Percentiles rank a stretch among this genome's conserved stretches.
These are phyloP conservation scores for Netelia inedita DNA, from an alignment of 2,888 invertebrate genomes.

Conservation along the genomic window DNA sequence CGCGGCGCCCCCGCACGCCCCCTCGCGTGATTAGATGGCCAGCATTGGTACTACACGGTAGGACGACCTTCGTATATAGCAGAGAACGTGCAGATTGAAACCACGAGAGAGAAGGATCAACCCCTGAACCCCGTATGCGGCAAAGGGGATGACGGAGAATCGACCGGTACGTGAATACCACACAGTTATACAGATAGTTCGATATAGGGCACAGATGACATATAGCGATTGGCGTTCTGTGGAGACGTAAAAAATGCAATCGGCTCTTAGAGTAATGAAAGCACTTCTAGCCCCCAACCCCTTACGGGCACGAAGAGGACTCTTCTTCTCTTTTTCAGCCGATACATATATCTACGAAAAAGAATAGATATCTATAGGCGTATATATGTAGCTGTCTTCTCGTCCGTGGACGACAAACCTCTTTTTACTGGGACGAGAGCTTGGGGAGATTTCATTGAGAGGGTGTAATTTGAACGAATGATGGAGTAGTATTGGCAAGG, in stretches of 20 bases:
- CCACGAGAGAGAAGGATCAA: slow-evolving; percentile 40
- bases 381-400: slow-evolving; percentile 38
- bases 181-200: not conserved
- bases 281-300: slow-evolving; percentile 75
- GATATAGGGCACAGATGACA: slow-evolving; percentile 18
- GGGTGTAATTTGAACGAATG: slow-evolving; percentile 76
- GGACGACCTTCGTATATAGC: slow-evolving; percentile 74
- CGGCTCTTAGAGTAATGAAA: slow-evolving; percentile 85
- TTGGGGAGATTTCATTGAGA: slow-evolving; percentile 23
- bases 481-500: slow-evolving; percentile 63
- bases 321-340: slow-evolving; percentile 41
- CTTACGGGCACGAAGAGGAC: slow-evolving; percentile 68
- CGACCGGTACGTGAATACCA: slow-evolving; percentile 46
- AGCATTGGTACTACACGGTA: slow-evolving; percentile 33
- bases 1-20: slow-evolving; percentile 77
- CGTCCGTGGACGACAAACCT: slow-evolving; percentile 55
- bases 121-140: slow-evolving; percentile 20
- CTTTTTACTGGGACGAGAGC: slow-evolving; percentile 11
- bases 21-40: slow-evolving; percentile 83
- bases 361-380: not conserved
- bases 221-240: slow-evolving; percentile 64
- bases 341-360: not conserved
- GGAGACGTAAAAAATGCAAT: slow-evolving; percentile 84
- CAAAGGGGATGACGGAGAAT: slow-evolving; percentile 55
- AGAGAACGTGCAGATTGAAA: slow-evolving; percentile 79